Evolutionary conservation across 2,888 invertebrate species (phyloP), one percentile per base, ranked within the genome.

Genomic region (Amiota mariae): DNA sequence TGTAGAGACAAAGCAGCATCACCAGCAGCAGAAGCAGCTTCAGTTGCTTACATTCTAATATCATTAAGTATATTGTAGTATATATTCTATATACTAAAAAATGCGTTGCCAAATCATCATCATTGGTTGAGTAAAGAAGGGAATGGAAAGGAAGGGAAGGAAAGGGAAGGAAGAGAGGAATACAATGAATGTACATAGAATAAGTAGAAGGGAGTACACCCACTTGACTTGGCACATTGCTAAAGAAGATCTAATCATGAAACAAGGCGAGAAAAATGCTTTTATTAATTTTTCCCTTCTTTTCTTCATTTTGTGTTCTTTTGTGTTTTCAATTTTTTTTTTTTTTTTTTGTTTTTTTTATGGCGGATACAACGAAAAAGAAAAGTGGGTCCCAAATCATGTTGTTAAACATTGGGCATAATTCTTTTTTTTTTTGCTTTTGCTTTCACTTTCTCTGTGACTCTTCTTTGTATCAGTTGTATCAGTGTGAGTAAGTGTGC

Each of bases 21-120:
- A 24, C 2, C 46, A 47, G 15, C 13, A 67, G 46, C 13, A 47
- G 13, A 3, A 12, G 11, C 6, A 24, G 57, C n/a, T 8, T 57
- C 56, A 20, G 73, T 66, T 76, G 82, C 85, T 83, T 83, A 85
- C 83, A 83, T 81, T 76, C 82, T 51, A 78, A 81, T 83, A 82
- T 83, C 85, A 80, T 79, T 36, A 36, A 36, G 36, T 6, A 36
- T 36, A 36, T 36, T 36, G 8, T 36, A 24, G 1, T 24, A 24
- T 24, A 24, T 24, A 36, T 36, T 4, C 6, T 36, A 36, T 36
- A 36, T 36, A 36, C 6, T n/a, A n/a, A n/a, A n/a, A 36, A 36
- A 36, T 36, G 36, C 36, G 36, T 36, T 36, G 36, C 36, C 36
- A 36, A 36, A 36, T 36, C 36, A 36, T 36, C 36, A 36, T 36